Base-by-base conservation (phyloP, 2,113 vertebrate genomes). In the Pithys albifrons region DNA sequence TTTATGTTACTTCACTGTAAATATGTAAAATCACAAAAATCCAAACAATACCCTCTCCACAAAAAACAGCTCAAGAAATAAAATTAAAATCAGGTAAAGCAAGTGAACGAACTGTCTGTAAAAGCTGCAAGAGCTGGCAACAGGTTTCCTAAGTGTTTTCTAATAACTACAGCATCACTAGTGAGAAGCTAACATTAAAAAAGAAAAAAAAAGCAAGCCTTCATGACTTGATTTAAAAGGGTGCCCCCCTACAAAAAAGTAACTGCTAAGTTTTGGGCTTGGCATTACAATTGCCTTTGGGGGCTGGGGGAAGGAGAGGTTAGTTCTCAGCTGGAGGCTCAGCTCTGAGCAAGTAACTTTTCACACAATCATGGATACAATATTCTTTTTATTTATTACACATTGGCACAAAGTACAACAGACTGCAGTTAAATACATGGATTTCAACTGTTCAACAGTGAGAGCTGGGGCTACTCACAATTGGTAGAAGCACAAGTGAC, bases 401-500 rank as follows among this genome's bases (percentile, higher is more conserved):
- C 31, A 90, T 61, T 90, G 78, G 94, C 45, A 94, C 52, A 81
- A 23, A 77, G 27, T 92, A 96, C 67, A 89, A 43, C 0, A 95
- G 77, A 88, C 89, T 95, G 74, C 90, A 94, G 77, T 91, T 96
- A 95, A 93, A 95, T 57, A 97, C 76, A 70, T 46, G 81, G 61
- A 97, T 94, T 93, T 94, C 55, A 96, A 61, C 78, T 96, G 37
- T 93, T 93, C 82, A 90, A 96, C 52, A 91, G 76, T 92, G 95
- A 94, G 88, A 95, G 58, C 35, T 96, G 78, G 65, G 95, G 71
- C 73, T 83, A 97, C 74, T 71, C 94, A 78, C 78, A 98, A 96
- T 45, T 88, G 41, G 87, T 58, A 96, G 93, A 97, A 95, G 92
- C 80, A 96, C 55, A 97, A 96, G 62, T 93, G 96, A 96, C 84